A percentile compares a stretch with the other conserved stretches of the same genome.
These are phyloP conservation scores for Falco cherrug DNA, from an alignment of 2,797 vertebrate genomes.

Conservation along the genomic window DNA sequence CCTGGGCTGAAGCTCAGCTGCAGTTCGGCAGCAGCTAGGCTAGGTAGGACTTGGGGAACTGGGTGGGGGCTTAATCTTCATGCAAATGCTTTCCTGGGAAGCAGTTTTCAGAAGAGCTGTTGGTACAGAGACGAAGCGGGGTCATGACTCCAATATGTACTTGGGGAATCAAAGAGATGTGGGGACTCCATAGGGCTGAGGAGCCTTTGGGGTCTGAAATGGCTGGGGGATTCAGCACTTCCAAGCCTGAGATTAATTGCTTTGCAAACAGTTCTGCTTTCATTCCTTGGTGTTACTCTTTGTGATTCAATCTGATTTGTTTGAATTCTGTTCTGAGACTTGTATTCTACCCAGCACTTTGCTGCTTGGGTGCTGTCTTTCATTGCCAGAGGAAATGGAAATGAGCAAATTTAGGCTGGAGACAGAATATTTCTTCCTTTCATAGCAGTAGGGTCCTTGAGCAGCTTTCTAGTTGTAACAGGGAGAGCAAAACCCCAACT, in stretches of 20 bases:
- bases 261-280: constrained; percentile 39
- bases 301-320: constrained; percentile 3
- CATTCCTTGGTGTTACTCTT: neutral
- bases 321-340: constrained; percentile 16
- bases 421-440: constrained; percentile 36
- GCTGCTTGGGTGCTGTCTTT: neutral
- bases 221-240: neutral
- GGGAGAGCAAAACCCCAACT: neutral
- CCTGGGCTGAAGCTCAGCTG: neutral
- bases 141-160: neutral
- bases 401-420: constrained; percentile 20
- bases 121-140: neutral
- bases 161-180: neutral
- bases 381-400: neutral
- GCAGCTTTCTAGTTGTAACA: neutral
- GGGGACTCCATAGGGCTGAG: neutral
- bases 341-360: neutral
- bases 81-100: neutral
- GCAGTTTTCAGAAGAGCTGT: neutral
- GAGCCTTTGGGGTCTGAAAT: neutral
- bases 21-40: neutral
- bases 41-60: neutral
- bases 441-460: neutral
- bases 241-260: neutral
- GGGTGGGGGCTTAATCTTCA: neutral